These are phyloP conservation scores for Aepyceros melampus DNA, from an alignment of 2,113 vertebrate genomes.

Conservation along the genomic window DNA sequence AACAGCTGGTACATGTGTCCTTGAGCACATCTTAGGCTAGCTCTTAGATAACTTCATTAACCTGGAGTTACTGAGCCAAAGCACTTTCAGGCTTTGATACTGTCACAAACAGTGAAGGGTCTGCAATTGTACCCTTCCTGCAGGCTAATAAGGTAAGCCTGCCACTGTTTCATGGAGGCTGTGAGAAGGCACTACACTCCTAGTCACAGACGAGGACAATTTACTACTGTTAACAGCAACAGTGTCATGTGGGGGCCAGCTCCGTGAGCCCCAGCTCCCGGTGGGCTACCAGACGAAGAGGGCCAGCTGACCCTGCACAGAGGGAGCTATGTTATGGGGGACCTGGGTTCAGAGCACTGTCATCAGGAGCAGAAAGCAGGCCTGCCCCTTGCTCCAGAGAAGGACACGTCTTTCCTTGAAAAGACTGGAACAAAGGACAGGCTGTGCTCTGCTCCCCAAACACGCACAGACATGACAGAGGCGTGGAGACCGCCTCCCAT, in stretches of 20 bases:
- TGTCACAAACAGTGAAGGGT: background rate
- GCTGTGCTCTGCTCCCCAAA: background rate
- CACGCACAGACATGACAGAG: background rate
- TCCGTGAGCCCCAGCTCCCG: background rate
- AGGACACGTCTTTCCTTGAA: background rate
- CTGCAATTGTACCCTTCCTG: background rate
- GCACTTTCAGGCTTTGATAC: background rate
- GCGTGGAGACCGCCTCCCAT: background rate
- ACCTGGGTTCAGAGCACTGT: background rate
- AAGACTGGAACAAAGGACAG: background rate
- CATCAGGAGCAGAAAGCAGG: background rate
- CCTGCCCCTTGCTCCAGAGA: background rate
- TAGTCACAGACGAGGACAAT: background rate
- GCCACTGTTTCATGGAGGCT: background rate
- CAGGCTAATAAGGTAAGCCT: background rate
- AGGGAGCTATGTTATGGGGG: background rate
- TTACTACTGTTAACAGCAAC: background rate
- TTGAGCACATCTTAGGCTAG: background rate
- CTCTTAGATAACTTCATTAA: background rate
- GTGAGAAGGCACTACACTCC: background rate
- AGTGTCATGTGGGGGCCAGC: background rate
- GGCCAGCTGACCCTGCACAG: background rate
- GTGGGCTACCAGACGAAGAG: background rate
- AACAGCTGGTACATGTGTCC: background rate
- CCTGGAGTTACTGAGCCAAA: background rate